Conservation (phyloP, 2,113 vertebrate genomes). For the Rhabdomys dilectus region DNA sequence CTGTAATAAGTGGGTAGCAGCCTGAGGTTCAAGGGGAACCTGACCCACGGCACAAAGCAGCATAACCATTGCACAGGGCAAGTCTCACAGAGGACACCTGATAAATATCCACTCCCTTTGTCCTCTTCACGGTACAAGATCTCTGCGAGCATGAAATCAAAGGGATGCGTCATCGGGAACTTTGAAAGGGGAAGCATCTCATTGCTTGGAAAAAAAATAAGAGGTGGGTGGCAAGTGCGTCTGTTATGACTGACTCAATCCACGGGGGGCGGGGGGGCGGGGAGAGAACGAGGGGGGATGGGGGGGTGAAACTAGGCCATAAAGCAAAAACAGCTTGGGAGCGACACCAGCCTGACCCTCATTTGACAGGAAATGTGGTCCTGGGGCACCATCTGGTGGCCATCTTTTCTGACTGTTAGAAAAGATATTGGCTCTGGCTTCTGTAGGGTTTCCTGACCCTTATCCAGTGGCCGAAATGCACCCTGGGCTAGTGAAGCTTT, state of each 20-base stretch:
- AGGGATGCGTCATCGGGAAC: background rate
- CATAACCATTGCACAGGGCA: fast-evolving
- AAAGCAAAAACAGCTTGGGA: background rate
- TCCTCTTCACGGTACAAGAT: background rate
- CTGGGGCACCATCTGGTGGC: slow-evolving; percentile 69
- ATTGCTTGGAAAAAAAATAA: background rate
- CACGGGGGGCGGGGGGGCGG: background rate
- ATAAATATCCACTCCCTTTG: background rate
- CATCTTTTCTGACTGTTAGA: background rate
- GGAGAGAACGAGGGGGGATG: too few species aligned
- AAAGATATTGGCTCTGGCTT: background rate
- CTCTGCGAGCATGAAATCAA: background rate
- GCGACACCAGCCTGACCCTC: fast-evolving
- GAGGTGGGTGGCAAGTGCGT: background rate
- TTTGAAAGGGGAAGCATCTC: background rate
- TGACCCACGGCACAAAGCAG: background rate
- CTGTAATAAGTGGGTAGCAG: background rate
- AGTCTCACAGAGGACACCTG: background rate
- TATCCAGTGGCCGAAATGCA: fast-evolving
- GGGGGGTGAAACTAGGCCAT: too few species aligned
- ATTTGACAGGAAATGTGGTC: background rate
- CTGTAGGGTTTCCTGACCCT: background rate
- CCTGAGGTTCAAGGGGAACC: background rate
- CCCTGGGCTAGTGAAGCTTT: background rate
- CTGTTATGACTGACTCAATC: background rate